phyloP scores from a whole-genome alignment of 2,797 vertebrate genomes.

The Enteromius afrohamiltoni region DNA sequence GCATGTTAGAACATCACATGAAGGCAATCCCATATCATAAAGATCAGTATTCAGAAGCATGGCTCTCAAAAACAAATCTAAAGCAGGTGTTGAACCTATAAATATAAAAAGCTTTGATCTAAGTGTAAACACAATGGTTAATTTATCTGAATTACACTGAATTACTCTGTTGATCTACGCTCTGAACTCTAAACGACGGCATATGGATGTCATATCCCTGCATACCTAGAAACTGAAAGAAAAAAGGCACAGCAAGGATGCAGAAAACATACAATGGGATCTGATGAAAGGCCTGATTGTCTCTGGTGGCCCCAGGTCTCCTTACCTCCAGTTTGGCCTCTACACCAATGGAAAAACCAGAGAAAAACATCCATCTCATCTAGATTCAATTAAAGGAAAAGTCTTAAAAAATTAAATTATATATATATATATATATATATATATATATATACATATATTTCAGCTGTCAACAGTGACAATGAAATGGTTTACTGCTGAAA shows the following conservation, averaged over 20 bases:
- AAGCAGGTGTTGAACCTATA: conserved; percentile 25
- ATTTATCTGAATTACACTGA: conserved; percentile 41
- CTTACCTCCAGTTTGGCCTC: conserved; percentile 50
- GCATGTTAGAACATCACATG: not conserved
- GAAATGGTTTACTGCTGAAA: conserved; percentile 34
- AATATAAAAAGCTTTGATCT: conserved; percentile 28
- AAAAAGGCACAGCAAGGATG: conserved; percentile 39
- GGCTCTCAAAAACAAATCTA: conserved; percentile 32
- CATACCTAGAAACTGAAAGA: not conserved
- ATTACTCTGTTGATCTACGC: conserved; percentile 38
- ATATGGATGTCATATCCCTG: conserved; percentile 44
- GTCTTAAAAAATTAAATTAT: conserved; percentile 44
- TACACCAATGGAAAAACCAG: conserved; percentile 26
- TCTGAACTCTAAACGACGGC: conserved; percentile 43
- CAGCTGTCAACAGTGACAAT: conserved; percentile 43
- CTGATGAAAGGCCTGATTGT: conserved; percentile 64
- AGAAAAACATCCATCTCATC: conserved; percentile 29
- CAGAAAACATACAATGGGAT: conserved; percentile 31
- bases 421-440: too few relatives aligned
- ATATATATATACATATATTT: conserved; percentile 7
- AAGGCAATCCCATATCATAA: not conserved
- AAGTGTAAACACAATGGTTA: conserved; percentile 14
- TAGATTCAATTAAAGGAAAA: conserved; percentile 63
- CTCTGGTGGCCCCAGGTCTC: conserved; percentile 44
- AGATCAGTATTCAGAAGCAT: conserved; percentile 12